Conservation (phyloP, 2,888 invertebrate species). For the Microdon myrmicae region DNA sequence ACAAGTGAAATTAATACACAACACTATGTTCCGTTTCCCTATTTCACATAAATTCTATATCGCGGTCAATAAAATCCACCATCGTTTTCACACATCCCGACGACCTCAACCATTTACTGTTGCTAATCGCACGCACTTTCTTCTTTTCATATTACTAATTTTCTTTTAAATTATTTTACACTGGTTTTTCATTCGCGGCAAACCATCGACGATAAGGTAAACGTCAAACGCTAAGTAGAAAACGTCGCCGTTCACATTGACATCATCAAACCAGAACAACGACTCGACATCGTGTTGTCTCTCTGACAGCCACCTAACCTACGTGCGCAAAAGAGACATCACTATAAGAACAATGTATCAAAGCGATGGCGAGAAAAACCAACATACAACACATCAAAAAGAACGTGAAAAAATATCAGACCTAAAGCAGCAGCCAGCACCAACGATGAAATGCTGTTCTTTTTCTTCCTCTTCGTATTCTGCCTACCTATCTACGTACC, state of each 20-base stretch:
- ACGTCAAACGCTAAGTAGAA: slow-evolving; percentile 17
- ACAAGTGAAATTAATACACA: slow-evolving; percentile 43
- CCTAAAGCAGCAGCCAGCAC: too few species aligned
- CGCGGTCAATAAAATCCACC: too few species aligned
- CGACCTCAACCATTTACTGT: slow-evolving; percentile 7
- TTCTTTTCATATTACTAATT: slow-evolving; percentile 9
- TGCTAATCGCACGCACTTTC: slow-evolving; percentile 25
- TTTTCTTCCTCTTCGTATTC: too few species aligned
- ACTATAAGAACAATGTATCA: too few species aligned
- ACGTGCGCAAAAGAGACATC: too few species aligned
- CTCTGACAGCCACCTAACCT: too few species aligned
- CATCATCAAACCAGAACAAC: slow-evolving; percentile 34
- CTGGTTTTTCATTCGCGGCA: slow-evolving; percentile 6
- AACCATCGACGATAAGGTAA: slow-evolving; percentile 26
- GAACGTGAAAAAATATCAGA: too few species aligned
- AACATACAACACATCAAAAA: too few species aligned
- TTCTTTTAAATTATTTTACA: slow-evolving; percentile 5
- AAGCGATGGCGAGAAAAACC: too few species aligned
- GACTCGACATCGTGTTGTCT: slow-evolving; percentile 10
- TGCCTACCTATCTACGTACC: too few species aligned
- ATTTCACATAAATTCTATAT: not conserved
- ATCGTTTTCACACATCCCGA: not conserved
- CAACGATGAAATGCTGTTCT: too few species aligned
- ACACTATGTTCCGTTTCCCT: slow-evolving; percentile 2
- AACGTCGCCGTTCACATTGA: slow-evolving; percentile 23